These are phyloP conservation scores for Heteronetta atricapilla DNA, from an alignment of 2,113 vertebrate species.

Conservation along the genomic window DNA sequence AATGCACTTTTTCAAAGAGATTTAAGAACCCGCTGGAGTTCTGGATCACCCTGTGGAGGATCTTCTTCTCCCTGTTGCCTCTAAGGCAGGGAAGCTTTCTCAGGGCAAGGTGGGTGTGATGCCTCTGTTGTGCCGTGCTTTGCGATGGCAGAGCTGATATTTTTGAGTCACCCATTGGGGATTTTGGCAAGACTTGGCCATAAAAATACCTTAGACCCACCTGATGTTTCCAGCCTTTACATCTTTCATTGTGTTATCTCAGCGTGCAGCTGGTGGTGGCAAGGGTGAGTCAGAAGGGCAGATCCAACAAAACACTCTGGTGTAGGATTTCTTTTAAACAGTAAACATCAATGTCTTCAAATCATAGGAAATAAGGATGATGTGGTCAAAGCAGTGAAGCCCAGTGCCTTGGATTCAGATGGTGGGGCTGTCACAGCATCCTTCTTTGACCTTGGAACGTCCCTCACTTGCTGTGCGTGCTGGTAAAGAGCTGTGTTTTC, in stretches of 20 bases:
- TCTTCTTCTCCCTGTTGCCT: not conserved
- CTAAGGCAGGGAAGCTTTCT: not conserved
- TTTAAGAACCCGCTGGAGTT: not conserved
- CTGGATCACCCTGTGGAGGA: not conserved
- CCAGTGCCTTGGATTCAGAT: not conserved
- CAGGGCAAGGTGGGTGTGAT: not conserved
- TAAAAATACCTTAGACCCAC: not conserved
- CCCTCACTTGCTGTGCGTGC: not conserved
- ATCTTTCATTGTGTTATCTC: not conserved
- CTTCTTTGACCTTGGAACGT: not conserved
- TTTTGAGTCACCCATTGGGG: conserved; percentile 7
- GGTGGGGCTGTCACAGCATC: not conserved
- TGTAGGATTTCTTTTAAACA: not conserved
- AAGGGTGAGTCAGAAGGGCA: not conserved
- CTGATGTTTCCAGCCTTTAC: not conserved
- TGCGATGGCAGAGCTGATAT: not conserved
- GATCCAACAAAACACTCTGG: not conserved
- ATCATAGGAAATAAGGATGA: not conserved
- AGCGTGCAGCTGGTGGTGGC: not conserved
- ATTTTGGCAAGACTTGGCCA: conserved; percentile 14
- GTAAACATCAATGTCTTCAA: not conserved
- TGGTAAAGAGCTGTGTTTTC: not conserved
- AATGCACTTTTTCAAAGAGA: conserved; percentile 3
- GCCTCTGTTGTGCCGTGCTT: not conserved
- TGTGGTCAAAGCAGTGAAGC: not conserved